Conservation (phyloP, 2,797 vertebrate genomes). For the Phataginus tricuspis region DNA sequence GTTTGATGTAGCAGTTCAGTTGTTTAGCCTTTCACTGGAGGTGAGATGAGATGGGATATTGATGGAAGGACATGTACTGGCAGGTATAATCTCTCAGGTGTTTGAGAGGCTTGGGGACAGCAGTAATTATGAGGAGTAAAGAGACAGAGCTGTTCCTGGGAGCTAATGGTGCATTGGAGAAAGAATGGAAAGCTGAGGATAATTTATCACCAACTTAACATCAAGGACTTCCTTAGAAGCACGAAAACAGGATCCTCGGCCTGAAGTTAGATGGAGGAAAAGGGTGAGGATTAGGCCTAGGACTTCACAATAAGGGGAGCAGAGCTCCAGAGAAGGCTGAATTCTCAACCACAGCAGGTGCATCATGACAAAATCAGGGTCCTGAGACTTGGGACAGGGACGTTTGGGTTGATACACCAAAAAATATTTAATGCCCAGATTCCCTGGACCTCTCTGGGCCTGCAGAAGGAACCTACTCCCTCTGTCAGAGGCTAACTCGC, state of each 20-base stretch:
- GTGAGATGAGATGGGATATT: neutral
- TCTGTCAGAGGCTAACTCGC: neutral
- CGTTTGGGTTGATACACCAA: neutral
- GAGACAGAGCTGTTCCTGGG: neutral
- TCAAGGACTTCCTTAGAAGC: neutral
- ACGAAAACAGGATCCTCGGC: neutral
- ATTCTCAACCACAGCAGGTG: neutral
- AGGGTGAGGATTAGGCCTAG: neutral
- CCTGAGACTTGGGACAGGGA: neutral
- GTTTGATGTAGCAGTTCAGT: rapidly evolving
- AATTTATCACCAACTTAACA: neutral
- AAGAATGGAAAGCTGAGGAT: neutral
- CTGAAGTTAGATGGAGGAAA: neutral
- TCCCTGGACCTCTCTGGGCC: neutral
- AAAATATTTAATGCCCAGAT: neutral
- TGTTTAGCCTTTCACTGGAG: neutral
- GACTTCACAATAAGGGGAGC: neutral
- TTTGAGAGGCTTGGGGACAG: neutral
- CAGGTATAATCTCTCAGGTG: neutral
- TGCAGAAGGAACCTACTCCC: neutral
- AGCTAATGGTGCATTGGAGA: neutral
- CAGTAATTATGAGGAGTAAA: neutral
- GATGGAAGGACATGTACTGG: neutral
- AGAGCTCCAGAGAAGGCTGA: neutral
- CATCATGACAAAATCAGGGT: neutral